Evolutionary conservation across 2,113 vertebrate species (phyloP).

Genomic region (Archocentrus centrarchus): DNA sequence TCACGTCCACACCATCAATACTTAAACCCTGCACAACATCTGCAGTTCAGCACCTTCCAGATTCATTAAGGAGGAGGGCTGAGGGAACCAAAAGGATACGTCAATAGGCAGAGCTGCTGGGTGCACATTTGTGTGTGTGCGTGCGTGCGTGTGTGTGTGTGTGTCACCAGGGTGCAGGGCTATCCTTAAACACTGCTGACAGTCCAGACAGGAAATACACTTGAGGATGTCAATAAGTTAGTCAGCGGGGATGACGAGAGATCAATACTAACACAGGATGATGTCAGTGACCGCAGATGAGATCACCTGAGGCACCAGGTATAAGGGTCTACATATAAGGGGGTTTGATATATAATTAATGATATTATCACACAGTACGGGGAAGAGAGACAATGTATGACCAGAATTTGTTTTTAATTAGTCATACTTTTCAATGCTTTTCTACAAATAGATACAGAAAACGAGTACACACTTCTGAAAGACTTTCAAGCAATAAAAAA

Average conservation of each 20-base stretch:
- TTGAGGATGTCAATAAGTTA: conserved; percentile 71
- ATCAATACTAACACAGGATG: conserved; percentile 66
- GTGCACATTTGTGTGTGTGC: conserved; percentile 1
- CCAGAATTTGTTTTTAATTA: background rate
- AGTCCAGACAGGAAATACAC: conserved; percentile 75
- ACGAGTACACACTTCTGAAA: background rate
- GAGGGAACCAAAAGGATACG: conserved; percentile 35
- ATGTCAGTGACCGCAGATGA: conserved; percentile 60
- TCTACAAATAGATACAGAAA: background rate
- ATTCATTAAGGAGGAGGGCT: conserved; percentile 65
- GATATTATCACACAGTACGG: background rate
- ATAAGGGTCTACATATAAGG: conserved; percentile 14
- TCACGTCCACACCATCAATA: conserved; percentile 48
- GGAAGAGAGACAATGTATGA: background rate
- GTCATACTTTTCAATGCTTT: background rate
- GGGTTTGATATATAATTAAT: conserved; percentile 9
- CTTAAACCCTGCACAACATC: conserved; percentile 43
- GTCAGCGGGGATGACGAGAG: conserved; percentile 44
- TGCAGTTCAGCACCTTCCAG: conserved; percentile 49
- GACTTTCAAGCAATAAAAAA: background rate
- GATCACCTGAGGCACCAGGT: conserved; percentile 42
- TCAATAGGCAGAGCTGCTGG: conserved; percentile 47
- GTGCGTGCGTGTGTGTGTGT: background rate
- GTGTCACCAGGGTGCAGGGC: conserved; percentile 42
- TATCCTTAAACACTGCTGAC: conserved; percentile 71